Percentiles rank a stretch among this genome's conserved stretches.
These are phyloP conservation scores for Biston stratarius DNA, from an alignment of 2,888 invertebrate species.

Conservation along the genomic window DNA sequence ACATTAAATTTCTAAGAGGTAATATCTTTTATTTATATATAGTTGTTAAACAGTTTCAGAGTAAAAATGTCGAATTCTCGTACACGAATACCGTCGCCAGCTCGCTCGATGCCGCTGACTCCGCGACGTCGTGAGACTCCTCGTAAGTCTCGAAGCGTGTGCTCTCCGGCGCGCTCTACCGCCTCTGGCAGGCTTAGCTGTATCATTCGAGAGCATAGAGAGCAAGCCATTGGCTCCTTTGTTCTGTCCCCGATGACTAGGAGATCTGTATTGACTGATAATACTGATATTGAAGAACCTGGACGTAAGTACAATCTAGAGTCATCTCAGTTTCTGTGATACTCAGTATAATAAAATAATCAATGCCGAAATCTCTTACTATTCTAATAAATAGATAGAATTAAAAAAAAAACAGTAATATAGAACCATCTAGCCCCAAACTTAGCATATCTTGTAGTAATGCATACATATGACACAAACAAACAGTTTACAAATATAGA, in stretches of 20 bases:
- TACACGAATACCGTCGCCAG: constrained; percentile 67
- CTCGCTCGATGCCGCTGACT: constrained; percentile 63
- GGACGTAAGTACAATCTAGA: constrained; percentile 62
- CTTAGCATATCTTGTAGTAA: too few species aligned
- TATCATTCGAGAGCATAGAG: constrained; percentile 57
- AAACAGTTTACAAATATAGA: too few species aligned
- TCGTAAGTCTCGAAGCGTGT: constrained; percentile 63
- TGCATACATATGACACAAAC: too few species aligned
- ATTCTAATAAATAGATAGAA: too few species aligned
- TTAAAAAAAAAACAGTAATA: too few species aligned
- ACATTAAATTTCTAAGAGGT: neutral
- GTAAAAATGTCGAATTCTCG: constrained; percentile 59
- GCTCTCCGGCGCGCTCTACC: constrained; percentile 64
- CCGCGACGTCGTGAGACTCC: constrained; percentile 54
- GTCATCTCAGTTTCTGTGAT: neutral
- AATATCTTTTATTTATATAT: too few species aligned
- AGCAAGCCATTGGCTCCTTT: constrained; percentile 59
- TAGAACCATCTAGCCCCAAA: too few species aligned
- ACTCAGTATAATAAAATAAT: neutral
- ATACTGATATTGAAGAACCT: constrained; percentile 72
- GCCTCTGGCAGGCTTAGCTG: constrained; percentile 62
- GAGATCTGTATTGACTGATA: constrained; percentile 68
- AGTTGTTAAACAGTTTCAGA: constrained; percentile 12
- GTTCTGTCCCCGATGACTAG: constrained; percentile 64
- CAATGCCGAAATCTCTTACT: neutral